Conservation (phyloP, 2,888 invertebrate species). For the Lissonota sp. region DNA sequence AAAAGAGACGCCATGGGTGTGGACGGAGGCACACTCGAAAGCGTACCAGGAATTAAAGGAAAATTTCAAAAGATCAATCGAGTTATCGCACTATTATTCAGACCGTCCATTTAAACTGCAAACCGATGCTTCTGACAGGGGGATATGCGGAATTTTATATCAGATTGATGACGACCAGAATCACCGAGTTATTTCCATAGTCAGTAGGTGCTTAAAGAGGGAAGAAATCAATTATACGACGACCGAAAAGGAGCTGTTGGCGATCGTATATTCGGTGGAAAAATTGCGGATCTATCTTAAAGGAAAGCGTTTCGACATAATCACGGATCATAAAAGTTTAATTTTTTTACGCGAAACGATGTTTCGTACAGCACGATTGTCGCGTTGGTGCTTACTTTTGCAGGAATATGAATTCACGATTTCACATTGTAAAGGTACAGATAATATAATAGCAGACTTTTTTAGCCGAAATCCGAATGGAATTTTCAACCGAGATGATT, state of each 20-base stretch:
- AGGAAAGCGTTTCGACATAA: slow-evolving; percentile 66
- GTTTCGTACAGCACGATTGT: not conserved
- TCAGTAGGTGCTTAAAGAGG: slow-evolving; percentile 62
- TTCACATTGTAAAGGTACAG: slow-evolving; percentile 53
- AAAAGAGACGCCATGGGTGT: slow-evolving; percentile 38
- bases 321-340: slow-evolving; percentile 62
- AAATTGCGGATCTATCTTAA: slow-evolving; percentile 64
- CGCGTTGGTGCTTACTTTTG: not conserved
- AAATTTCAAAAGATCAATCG: slow-evolving; percentile 43
- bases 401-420: not conserved
- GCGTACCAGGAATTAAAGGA: slow-evolving; percentile 51
- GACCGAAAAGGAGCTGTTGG: slow-evolving; percentile 32
- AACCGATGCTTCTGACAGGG: slow-evolving; percentile 55
- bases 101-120: slow-evolving; percentile 51
- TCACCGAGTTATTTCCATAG: slow-evolving; percentile 60
- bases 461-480: slow-evolving; percentile 66
- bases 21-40: slow-evolving; percentile 32
- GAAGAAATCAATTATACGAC: slow-evolving; percentile 6
- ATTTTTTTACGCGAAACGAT: slow-evolving; percentile 63
- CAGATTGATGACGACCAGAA: slow-evolving; percentile 34
- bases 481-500: not conserved
- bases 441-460: slow-evolving; percentile 67
- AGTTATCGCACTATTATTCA: slow-evolving; percentile 38
- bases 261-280: slow-evolving; percentile 61
- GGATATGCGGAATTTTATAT: slow-evolving; percentile 65